Evolutionary conservation across 2,113 vertebrate genomes (phyloP).

Genomic region (Uria aalge): DNA sequence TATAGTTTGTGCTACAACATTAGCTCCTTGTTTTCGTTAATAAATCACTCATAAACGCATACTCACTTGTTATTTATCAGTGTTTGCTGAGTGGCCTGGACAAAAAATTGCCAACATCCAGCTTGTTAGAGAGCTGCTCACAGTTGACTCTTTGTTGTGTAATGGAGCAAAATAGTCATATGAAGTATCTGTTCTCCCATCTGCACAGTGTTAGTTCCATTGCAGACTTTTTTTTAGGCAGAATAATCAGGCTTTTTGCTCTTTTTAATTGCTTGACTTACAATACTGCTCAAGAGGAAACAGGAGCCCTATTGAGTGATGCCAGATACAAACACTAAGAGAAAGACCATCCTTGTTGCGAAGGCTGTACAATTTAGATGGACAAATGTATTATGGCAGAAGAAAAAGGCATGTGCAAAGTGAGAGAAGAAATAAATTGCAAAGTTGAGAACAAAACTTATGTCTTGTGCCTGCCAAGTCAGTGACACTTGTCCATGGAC

Average conservation of each 20-base stretch:
- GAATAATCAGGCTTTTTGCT: constrained; percentile 45
- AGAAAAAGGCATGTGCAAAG: constrained; percentile 7
- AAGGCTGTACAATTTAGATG: neutral
- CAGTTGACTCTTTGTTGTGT: constrained; percentile 20
- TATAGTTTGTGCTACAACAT: neutral
- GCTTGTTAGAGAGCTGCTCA: constrained; percentile 5
- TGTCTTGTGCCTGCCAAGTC: neutral
- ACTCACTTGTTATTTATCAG: constrained; percentile 14
- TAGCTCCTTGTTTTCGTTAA: neutral
- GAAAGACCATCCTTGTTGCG: neutral
- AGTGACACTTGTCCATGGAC: neutral
- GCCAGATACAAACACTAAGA: constrained; percentile 13
- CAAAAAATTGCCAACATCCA: constrained; percentile 11
- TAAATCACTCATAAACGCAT: constrained; percentile 1
- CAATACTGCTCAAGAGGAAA: constrained; percentile 3
- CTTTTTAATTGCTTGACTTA: constrained; percentile 34
- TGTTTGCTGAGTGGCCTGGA: neutral
- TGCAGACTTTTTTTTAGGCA: constrained; percentile 16
- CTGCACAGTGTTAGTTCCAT: constrained; percentile 29
- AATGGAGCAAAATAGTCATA: constrained; percentile 40
- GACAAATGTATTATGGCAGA: neutral
- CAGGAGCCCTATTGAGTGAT: neutral
- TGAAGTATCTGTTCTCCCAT: constrained; percentile 10
- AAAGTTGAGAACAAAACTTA: neutral
- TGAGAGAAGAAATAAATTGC: constrained; percentile 14